Evolutionary conservation across 2,113 vertebrate genomes (phyloP).

Genomic region (Laticauda laticaudata): DNA sequence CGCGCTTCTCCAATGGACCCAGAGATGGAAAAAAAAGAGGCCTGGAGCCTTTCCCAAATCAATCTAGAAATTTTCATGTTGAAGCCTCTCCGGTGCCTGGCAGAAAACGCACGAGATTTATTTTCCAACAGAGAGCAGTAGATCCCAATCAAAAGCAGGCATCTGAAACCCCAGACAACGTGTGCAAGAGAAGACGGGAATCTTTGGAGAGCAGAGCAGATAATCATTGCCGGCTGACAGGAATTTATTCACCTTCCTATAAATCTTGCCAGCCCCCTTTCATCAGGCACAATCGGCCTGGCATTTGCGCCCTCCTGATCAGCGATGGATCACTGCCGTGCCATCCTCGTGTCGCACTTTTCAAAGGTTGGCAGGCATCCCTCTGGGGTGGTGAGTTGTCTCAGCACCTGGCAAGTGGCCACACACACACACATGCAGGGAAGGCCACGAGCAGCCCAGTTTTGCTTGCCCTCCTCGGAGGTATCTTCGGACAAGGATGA

Average conservation of each 20-base stretch:
- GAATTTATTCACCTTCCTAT: conserved; percentile 48
- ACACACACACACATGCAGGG: not conserved
- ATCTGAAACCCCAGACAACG: conserved; percentile 38
- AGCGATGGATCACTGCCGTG: conserved; percentile 18
- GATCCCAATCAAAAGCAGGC: conserved; percentile 46
- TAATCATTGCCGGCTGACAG: conserved; percentile 47
- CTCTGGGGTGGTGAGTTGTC: not conserved
- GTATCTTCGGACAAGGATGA: not conserved
- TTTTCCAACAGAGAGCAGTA: conserved; percentile 33
- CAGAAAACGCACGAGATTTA: conserved; percentile 24
- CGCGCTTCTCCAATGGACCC: accelerated
- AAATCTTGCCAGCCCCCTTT: conserved; percentile 42
- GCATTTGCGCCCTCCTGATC: conserved; percentile 19
- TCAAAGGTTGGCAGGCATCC: not conserved
- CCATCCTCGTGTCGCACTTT: not conserved
- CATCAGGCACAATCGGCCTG: conserved; percentile 28
- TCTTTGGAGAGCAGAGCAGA: conserved; percentile 48
- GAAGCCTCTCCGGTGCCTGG: not conserved
- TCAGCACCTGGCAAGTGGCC: not conserved
- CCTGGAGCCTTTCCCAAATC: conserved; percentile 26
- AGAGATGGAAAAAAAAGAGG: not conserved
- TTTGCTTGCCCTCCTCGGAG: not conserved
- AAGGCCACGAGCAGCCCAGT: not conserved
- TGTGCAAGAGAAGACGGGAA: conserved; percentile 16
- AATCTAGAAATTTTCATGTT: not conserved